These are phyloP conservation scores for Peromyscus aztecus DNA, from an alignment of 2,797 vertebrate genomes.

Conservation along the genomic window DNA sequence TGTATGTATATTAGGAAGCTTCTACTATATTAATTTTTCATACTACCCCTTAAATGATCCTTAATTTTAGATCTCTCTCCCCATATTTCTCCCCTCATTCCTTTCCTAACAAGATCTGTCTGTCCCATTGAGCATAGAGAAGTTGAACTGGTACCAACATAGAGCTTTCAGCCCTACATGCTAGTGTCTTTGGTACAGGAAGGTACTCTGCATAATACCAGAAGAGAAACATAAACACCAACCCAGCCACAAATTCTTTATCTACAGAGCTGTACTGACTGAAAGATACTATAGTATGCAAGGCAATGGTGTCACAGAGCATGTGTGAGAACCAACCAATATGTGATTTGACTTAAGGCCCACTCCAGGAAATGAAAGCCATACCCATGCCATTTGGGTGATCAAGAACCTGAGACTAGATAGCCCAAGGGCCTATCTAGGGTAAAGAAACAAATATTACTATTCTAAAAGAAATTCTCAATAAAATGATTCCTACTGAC, in stretches of 20 bases:
- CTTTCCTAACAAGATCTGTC: neutral
- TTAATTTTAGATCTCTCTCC: neutral
- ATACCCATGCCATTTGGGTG: neutral
- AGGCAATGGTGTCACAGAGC: neutral
- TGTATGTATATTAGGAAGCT: neutral
- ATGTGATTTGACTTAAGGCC: neutral
- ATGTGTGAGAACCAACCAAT: neutral
- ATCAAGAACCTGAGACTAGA: neutral
- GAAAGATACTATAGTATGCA: neutral
- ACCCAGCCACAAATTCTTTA: neutral
- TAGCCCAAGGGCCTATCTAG: neutral
- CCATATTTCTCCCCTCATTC: neutral
- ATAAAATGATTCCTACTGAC: neutral
- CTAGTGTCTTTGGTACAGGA: neutral
- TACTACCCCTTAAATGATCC: neutral
- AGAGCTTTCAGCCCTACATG: neutral
- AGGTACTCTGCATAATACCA: neutral
- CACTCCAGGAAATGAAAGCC: neutral
- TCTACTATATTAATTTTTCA: neutral
- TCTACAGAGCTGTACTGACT: neutral
- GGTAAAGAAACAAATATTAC: neutral
- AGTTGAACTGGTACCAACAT: too few species aligned
- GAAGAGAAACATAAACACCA: neutral
- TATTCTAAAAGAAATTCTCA: neutral
- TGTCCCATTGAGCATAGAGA: neutral